These are phyloP conservation scores for Rhagoletis pomonella DNA, from an alignment of 1,140 invertebrate species.

Conservation along the genomic window DNA sequence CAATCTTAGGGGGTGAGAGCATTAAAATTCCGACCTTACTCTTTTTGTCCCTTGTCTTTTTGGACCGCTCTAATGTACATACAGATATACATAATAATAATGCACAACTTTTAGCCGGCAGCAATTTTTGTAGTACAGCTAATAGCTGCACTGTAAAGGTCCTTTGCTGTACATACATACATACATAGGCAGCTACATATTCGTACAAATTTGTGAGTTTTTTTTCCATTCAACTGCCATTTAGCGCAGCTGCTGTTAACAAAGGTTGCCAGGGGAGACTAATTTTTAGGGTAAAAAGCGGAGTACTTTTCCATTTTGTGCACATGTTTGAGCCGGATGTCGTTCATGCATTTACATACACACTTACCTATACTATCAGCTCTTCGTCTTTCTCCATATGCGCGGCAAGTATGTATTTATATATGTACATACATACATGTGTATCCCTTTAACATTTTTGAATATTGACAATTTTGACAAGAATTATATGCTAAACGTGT, in stretches of 20 bases:
- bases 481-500: slow-evolving; percentile 54
- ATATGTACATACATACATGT: neutral
- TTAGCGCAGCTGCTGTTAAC: neutral
- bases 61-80: too few relatives aligned
- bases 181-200: neutral
- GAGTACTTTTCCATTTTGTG: neutral
- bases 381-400: too few relatives aligned
- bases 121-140: too few relatives aligned
- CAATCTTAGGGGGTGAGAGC: too few relatives aligned
- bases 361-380: neutral
- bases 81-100: too few relatives aligned
- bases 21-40: too few relatives aligned
- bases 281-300: neutral
- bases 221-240: neutral
- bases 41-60: too few relatives aligned
- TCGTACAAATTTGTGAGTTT: neutral
- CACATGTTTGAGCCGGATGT: neutral
- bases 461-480: slow-evolving; percentile 53
- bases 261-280: neutral
- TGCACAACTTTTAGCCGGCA: too few relatives aligned
- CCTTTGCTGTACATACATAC: neutral
- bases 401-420: too few relatives aligned
- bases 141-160: too few relatives aligned
- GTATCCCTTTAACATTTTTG: slow-evolving; percentile 1
- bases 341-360: neutral